A percentile compares a stretch with the other conserved stretches of the same genome.
phyloP scores from a whole-genome alignment of 2,888 invertebrate genomes.

The Ormyrus thymus region DNA sequence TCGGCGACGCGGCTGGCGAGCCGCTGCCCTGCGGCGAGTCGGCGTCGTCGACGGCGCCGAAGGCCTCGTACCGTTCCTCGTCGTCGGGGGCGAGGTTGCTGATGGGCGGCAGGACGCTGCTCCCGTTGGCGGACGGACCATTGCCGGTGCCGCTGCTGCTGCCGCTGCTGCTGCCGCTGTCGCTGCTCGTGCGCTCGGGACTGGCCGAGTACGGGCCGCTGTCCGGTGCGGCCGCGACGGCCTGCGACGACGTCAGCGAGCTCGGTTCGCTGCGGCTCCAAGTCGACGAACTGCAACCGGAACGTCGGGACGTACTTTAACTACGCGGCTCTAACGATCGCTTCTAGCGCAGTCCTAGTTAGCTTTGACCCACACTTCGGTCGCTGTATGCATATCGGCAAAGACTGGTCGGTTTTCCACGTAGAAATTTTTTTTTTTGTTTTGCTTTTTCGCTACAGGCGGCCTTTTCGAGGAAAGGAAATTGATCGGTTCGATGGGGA shows the following conservation, averaged over 20 bases:
- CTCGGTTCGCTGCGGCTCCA: constrained; percentile 67
- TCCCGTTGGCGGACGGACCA: constrained; percentile 25
- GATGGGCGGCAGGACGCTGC: constrained; percentile 48
- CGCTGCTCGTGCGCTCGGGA: constrained; percentile 57
- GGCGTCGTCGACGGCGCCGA: constrained; percentile 67
- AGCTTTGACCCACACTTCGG: neutral
- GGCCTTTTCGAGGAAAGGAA: no score
- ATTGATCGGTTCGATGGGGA: no score
- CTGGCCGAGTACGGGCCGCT: constrained; percentile 64
- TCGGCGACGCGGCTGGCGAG: constrained; percentile 70
- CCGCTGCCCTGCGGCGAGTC: constrained; percentile 67
- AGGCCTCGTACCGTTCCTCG: constrained; percentile 72
- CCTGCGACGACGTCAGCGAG: constrained; percentile 63
- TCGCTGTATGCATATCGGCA: no score
- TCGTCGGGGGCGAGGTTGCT: constrained; percentile 55
- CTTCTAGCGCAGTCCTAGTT: constrained; percentile 32
- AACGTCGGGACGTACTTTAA: neutral
- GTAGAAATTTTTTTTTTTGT: no score
- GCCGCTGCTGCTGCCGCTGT: constrained; percentile 50
- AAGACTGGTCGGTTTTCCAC: no score
- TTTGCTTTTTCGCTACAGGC: no score
- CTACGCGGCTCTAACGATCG: constrained; percentile 26
- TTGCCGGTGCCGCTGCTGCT: constrained; percentile 21
- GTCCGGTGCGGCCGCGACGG: constrained; percentile 43
- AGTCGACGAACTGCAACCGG: constrained; percentile 51